Evolutionary conservation across 1,140 invertebrate species (phyloP).

Genomic region (Brachionus rotundiformis): DNA sequence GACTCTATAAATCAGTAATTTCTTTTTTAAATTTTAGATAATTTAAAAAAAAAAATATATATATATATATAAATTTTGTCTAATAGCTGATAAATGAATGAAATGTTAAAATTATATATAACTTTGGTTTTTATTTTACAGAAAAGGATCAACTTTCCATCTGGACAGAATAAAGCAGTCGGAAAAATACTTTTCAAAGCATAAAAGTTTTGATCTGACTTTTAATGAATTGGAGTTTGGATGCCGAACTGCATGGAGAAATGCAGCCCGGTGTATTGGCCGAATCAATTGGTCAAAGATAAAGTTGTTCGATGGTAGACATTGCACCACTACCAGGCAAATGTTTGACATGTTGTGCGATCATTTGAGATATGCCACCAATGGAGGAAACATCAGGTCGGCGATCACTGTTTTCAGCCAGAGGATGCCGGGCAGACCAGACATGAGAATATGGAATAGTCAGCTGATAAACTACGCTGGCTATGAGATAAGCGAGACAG

Average conservation of each 20-base stretch:
- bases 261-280: constrained; percentile 86
- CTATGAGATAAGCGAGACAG: constrained; percentile 67
- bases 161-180: constrained; percentile 75
- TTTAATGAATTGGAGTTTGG: constrained; percentile 88
- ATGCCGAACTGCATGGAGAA: constrained; percentile 89
- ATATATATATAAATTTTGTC: neutral
- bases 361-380: constrained; percentile 93
- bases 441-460: constrained; percentile 84
- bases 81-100: no score
- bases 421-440: constrained; percentile 76
- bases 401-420: constrained; percentile 91
- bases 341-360: constrained; percentile 95
- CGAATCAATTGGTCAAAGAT: constrained; percentile 93
- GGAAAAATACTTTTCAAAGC: constrained; percentile 68
- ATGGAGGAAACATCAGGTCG: constrained; percentile 92
- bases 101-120: neutral
- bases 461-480: constrained; percentile 86
- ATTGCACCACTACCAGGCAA: constrained; percentile 52
- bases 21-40: neutral
- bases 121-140: constrained; percentile 56
- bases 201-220: constrained; percentile 79
- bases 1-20: constrained; percentile 71
- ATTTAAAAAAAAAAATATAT: neutral
- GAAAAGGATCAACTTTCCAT: constrained; percentile 61
- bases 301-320: constrained; percentile 70